Evolutionary conservation across 2,797 vertebrate genomes (phyloP).

Genomic region (Morelia viridis): DNA sequence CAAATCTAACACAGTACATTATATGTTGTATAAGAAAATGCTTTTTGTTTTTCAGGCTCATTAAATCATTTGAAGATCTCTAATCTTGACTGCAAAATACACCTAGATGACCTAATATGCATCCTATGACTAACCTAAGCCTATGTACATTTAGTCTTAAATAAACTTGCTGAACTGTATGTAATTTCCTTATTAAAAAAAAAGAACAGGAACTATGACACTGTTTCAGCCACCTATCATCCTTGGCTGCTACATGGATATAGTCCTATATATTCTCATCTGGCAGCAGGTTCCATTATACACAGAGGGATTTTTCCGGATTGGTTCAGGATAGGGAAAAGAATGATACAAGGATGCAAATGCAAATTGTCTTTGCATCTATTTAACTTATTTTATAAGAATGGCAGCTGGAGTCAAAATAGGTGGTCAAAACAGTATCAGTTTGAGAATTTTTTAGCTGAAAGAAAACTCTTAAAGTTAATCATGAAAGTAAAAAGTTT

Average conservation of each 20-base stretch:
- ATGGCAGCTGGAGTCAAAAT: too few relatives aligned
- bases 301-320: not conserved
- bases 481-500: not conserved
- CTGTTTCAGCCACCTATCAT: not conserved
- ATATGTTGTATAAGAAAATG: not conserved
- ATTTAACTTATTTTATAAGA: too few relatives aligned
- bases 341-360: too few relatives aligned
- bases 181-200: not conserved
- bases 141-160: not conserved
- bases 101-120: not conserved
- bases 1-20: not conserved
- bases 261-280: not conserved
- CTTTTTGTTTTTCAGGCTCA: not conserved
- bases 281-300: not conserved
- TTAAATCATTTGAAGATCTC: not conserved
- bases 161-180: not conserved
- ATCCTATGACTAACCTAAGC: not conserved
- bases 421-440: not conserved
- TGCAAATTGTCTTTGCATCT: too few relatives aligned
- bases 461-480: not conserved
- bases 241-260: not conserved
- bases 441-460: not conserved
- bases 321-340: not conserved
- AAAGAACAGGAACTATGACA: not conserved
- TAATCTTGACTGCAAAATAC: not conserved